Conservation (phyloP, 92 coral and sea anemone genomes). For the Porites evermanni region DNA sequence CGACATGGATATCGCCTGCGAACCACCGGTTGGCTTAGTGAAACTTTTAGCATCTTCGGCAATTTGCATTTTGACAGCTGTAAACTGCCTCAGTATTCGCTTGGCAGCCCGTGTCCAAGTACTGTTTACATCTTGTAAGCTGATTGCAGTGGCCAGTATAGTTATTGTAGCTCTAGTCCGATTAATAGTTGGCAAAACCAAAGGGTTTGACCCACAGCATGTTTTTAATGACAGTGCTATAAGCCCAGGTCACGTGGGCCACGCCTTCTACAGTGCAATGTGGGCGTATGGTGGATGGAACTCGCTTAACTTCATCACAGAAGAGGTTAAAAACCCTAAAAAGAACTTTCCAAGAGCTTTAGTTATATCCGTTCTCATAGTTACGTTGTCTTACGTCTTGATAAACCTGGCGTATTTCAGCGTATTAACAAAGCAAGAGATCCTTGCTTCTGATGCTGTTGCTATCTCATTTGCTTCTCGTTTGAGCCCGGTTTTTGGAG, state of each 20-base stretch:
- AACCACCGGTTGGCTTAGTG: conserved; percentile 13
- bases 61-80: conserved; percentile 59
- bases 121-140: conserved; percentile 65
- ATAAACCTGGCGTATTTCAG: conserved; percentile 74
- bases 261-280: conserved; percentile 79
- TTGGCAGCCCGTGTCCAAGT: conserved; percentile 79
- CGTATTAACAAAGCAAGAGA: conserved; percentile 66
- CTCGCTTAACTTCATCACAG: conserved; percentile 73
- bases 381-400: conserved; percentile 75
- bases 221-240: conserved; percentile 64
- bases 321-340: conserved; percentile 77
- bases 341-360: conserved; percentile 74
- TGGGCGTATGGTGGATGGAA: conserved; percentile 92
- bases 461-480: conserved; percentile 60
- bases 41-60: conserved; percentile 75
- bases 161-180: conserved; percentile 62
- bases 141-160: conserved; percentile 71
- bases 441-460: conserved; percentile 80
- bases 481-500: conserved; percentile 55
- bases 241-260: conserved; percentile 71
- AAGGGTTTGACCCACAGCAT: conserved; percentile 31
- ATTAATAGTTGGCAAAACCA: conserved; percentile 36
- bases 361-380: conserved; percentile 74
- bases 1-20: neutral
- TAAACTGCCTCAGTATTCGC: conserved; percentile 76